Percentiles rank a stretch among this genome's conserved stretches.
These are phyloP conservation scores for Torymus auratus DNA, from an alignment of 2,888 invertebrate species.

Conservation along the genomic window DNA sequence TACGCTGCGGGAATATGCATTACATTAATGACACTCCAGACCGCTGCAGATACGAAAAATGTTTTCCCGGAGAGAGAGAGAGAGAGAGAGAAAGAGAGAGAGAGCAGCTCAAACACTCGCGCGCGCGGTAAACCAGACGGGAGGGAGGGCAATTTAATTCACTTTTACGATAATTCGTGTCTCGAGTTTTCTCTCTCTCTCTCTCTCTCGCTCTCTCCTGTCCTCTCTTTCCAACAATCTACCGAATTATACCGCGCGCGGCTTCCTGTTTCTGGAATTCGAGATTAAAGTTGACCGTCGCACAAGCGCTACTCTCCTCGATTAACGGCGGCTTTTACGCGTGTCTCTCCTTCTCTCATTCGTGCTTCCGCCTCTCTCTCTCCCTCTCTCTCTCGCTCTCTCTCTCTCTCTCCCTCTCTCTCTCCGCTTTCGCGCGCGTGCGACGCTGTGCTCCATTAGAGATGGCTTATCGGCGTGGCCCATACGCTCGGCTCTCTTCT, in stretches of 20 bases:
- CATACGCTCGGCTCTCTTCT: conserved; percentile 39
- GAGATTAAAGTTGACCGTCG: conserved; percentile 56
- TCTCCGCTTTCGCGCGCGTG: conserved; percentile 37
- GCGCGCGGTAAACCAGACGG: conserved; percentile 43
- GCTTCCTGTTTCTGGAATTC: conserved; percentile 57
- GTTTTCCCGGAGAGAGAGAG: conserved; percentile 40
- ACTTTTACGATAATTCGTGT: conserved; percentile 58
- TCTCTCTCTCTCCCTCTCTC: conserved; percentile 41
- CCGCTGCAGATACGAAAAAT: conserved; percentile 48
- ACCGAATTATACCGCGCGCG: conserved; percentile 46
- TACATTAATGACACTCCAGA: conserved; percentile 53
- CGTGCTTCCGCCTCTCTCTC: conserved; percentile 20
- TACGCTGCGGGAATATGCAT: conserved; percentile 40
- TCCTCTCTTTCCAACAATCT: conserved; percentile 34
- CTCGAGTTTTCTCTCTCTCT: conserved; percentile 40
- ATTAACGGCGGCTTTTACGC: conserved; percentile 55
- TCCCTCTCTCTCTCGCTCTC: conserved; percentile 30
- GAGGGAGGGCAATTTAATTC: conserved; percentile 55
- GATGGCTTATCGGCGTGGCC: conserved; percentile 54
- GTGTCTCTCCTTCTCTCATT: conserved; percentile 50
- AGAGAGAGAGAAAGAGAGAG: conserved; percentile 21
- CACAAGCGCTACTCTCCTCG: conserved; percentile 50
- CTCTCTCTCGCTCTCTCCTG: conserved; percentile 5
- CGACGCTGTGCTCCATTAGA: conserved; percentile 37
- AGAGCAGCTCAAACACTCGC: conserved; percentile 54